phyloP scores from a whole-genome alignment of 2,797 vertebrate species.

The Pipistrellus nathusii region DNA sequence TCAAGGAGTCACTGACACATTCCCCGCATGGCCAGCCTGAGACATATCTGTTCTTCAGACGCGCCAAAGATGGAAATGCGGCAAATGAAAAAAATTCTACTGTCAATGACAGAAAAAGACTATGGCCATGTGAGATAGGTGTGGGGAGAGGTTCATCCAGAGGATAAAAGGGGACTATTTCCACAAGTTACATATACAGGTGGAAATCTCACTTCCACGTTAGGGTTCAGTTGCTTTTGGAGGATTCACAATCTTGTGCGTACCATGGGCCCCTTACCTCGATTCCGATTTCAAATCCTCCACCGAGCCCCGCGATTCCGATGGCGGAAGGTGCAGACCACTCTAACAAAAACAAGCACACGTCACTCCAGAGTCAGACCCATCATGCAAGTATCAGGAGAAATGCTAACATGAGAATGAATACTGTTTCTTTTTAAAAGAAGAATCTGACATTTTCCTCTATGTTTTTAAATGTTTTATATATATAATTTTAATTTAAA shows the following conservation, averaged over 20 bases:
- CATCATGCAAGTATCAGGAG: not conserved
- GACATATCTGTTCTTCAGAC: rapidly evolving
- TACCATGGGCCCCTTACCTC: constrained; percentile 89
- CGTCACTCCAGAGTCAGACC: not conserved
- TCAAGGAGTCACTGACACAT: not conserved
- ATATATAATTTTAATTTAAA: not conserved
- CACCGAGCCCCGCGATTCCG: constrained; percentile 97
- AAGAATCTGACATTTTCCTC: not conserved
- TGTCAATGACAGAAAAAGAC: not conserved
- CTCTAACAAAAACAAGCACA: constrained; percentile 85
- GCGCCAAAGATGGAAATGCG: not conserved
- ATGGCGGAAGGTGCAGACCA: constrained; percentile 99
- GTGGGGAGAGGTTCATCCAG: not conserved
- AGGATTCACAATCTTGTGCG: rapidly evolving
- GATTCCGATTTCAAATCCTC: constrained; percentile 97
- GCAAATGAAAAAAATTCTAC: not conserved
- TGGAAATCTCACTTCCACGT: rapidly evolving
- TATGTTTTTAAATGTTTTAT: constrained; percentile 15
- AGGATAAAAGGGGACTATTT: not conserved
- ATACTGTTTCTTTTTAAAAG: not conserved
- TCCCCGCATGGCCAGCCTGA: not conserved
- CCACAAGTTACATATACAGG: not conserved
- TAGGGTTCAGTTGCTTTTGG: not conserved
- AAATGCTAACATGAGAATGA: not conserved
- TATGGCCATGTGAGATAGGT: rapidly evolving